Base-by-base conservation (phyloP, 2,113 vertebrate species). In the Excalfactoria chinensis region DNA sequence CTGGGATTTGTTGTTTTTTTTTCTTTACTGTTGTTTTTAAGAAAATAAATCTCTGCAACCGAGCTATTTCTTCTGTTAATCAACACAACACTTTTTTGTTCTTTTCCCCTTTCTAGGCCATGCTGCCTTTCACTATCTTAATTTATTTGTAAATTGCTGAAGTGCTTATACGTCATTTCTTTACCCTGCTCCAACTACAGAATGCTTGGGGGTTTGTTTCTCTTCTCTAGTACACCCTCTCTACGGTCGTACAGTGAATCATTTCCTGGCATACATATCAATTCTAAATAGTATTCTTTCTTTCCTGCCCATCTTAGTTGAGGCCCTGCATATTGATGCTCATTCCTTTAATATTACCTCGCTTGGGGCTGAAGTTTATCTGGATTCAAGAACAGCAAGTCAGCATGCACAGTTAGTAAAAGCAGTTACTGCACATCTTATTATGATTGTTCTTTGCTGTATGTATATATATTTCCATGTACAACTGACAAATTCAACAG, bases 141-240 rank as follows among this genome's bases (percentile, higher is more conserved):
- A 94, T 85, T 95, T 96, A 91, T 95, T 91, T 77, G 2, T 89
- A 83, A 79, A 7, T 68, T 91, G 93, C 85, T 83, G n/a, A 88
- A 88, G 85, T 88, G 19, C 7, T 5, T 71, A 35, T 26, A 34
- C 1, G 2, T 2, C 1, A 44, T 43, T 70, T 79, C 51, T 82
- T 53, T 76, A 55, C 34, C 11, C 49, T 46, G 8, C 23, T 77
- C 62, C 44, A 79, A 9, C 9, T 7, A 53, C n/a, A 72, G 43
- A 19, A 6, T 82, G 37, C 64, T 81, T 88, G 75, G 71, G 43
- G 8, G 20, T 23, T 56, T n/a, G 6, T 56, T 32, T 26, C 11
- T 63, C 18, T 28, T 23, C 46, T 51, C 19, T 73, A 19, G 4
- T 16, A 9, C 53, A 23, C 48, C 51, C 6, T 71, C 43, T 86